These are phyloP conservation scores for Crax fasciolata DNA, from an alignment of 2,797 vertebrate genomes.

Conservation along the genomic window DNA sequence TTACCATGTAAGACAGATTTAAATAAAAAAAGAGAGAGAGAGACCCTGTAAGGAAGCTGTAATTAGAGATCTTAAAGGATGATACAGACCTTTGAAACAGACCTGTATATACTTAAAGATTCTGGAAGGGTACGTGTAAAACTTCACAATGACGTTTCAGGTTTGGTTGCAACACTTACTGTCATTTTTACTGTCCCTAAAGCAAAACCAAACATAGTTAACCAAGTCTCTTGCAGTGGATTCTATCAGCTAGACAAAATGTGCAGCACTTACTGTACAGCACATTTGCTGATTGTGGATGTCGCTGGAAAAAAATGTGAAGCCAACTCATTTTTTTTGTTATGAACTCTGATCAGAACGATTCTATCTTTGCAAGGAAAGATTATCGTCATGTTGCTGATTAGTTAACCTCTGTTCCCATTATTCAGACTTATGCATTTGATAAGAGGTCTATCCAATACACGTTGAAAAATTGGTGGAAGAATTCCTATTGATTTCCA, in stretches of 20 bases:
- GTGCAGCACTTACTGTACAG: conserved; percentile 37
- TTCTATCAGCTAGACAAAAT: conserved; percentile 63
- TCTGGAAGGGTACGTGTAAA: not conserved
- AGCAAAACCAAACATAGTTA: conserved; percentile 40
- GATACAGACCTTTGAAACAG: conserved; percentile 18
- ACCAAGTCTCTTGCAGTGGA: not conserved
- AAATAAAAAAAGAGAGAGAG: not conserved
- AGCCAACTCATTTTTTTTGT: conserved; percentile 19
- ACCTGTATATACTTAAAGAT: not conserved
- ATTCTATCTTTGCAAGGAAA: not conserved
- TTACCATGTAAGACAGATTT: not conserved
- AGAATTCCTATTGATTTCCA: conserved; percentile 1
- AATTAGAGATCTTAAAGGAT: not conserved
- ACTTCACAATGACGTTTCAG: not conserved
- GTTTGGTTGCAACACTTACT: not conserved
- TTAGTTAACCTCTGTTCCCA: conserved; percentile 17
- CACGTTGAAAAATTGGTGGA: not conserved
- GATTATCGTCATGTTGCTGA: not conserved
- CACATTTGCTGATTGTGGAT: conserved; percentile 30
- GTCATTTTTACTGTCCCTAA: conserved; percentile 44
- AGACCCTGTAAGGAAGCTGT: not conserved
- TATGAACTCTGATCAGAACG: not conserved
- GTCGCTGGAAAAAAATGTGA: conserved; percentile 14
- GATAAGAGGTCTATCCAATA: not conserved
- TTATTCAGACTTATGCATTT: not conserved